Evolutionary conservation across 2,113 vertebrate species (phyloP), one percentile per base, ranked within the genome.

Genomic region (Cyprinus carpio): DNA sequence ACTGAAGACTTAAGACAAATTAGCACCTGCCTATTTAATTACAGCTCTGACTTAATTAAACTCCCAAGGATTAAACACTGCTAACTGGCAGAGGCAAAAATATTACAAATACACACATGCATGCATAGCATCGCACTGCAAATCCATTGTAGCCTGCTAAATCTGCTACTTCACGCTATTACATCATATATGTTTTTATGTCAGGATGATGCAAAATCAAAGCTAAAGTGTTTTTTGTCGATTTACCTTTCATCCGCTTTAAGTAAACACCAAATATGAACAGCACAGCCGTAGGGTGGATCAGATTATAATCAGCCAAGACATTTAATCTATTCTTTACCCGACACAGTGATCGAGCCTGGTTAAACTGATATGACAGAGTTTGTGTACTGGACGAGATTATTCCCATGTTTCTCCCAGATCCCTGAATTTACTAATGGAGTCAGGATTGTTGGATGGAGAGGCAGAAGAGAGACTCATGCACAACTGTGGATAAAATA

Each of bases 321-420:
- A 90, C 89, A 91, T 93, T 87, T 93, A 90, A 91, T 93, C 89
- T 92, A 89, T 92, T 92, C 87, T 90, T 87, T 86, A 83, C 82
- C 82, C 87, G 82, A 87, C 87, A 87, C 90, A 79, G 83, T 87
- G 88, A 92, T 89, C 90, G 89, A 92, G 89, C 77, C 89, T 90
- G 88, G 75, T 87, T 46, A 49, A 86, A 90, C 85, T 84, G 90
- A 92, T 90, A 90, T 82, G 86, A 92, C 87, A 83, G 90, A 83
- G 90, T 89, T 88, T 92, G 90, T 88, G 90, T 90, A 88, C 90
- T 87, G 90, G 91, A 93, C 91, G 91, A 91, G 87, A 90, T 89
- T 91, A 89, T 84, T 81, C 43, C 54, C 83, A 85, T 88, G 78
- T 84, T 56, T 80, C 82, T 83, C 58, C 34, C 74, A 85, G 84